Percentiles rank a stretch among this genome's conserved stretches.
These are phyloP conservation scores for Cataglyphis altisquamis DNA, from an alignment of 2,888 invertebrate genomes.

Conservation along the genomic window DNA sequence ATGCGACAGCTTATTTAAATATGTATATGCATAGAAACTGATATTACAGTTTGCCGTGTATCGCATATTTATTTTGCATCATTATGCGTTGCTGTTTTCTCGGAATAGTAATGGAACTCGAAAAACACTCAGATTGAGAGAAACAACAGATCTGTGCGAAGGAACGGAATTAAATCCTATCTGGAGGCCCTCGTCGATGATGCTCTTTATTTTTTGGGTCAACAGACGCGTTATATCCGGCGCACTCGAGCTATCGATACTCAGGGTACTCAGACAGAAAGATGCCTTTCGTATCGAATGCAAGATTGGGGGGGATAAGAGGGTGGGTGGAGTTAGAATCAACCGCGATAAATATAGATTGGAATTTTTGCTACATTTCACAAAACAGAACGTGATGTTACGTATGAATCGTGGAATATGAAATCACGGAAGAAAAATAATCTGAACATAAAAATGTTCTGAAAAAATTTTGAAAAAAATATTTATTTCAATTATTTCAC, in stretches of 20 bases:
- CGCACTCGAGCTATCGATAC: conserved; percentile 53
- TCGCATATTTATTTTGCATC: conserved; percentile 2
- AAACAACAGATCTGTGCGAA: conserved; percentile 18
- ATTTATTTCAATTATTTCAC: not conserved
- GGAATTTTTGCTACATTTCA: not conserved
- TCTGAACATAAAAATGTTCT: not conserved
- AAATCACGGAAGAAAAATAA: not conserved
- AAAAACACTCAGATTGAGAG: conserved; percentile 1
- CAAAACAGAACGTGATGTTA: not conserved
- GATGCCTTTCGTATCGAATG: conserved; percentile 22
- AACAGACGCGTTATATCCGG: conserved; percentile 46
- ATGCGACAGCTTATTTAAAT: not conserved
- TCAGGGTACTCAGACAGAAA: conserved; percentile 6
- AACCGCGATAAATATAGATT: conserved; percentile 9
- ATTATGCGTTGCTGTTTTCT: not conserved
- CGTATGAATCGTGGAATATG: not conserved
- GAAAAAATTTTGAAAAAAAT: not conserved
- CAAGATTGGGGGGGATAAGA: not conserved
- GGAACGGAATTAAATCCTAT: conserved; percentile 17
- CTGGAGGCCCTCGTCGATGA: conserved; percentile 12
- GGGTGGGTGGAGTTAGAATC: not conserved
- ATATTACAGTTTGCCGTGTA: conserved; percentile 23
- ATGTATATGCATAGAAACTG: not conserved
- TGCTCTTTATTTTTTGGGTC: conserved; percentile 44
- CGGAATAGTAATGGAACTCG: not conserved